Evolutionary conservation across 2,797 vertebrate genomes (phyloP).

Genomic region (Tapirus indicus): DNA sequence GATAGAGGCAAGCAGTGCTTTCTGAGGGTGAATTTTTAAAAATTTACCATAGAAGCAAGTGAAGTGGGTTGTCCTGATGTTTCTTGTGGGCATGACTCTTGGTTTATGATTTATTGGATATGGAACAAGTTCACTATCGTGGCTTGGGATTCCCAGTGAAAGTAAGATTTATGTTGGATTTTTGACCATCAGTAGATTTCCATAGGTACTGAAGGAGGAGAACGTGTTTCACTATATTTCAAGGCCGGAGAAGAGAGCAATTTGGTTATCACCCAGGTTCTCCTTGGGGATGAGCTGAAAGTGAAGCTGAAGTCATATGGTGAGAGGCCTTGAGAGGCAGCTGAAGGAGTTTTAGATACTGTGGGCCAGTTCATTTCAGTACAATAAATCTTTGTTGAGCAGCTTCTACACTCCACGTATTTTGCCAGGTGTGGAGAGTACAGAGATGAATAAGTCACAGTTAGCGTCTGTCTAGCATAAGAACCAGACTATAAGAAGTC

Average conservation of each 20-base stretch:
- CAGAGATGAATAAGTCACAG: neutral
- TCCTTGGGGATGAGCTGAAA: neutral
- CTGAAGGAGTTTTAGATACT: neutral
- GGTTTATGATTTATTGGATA: neutral
- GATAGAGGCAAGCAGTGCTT: neutral
- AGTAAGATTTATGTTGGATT: neutral
- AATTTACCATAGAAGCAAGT: neutral
- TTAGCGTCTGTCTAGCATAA: neutral
- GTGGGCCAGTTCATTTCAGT: neutral
- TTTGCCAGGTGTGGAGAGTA: neutral
- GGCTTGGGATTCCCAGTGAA: neutral
- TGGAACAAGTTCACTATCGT: neutral
- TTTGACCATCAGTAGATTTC: neutral
- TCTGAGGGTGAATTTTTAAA: neutral
- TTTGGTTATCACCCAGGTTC: neutral
- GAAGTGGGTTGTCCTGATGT: neutral
- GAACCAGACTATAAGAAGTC: neutral
- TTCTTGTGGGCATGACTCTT: neutral
- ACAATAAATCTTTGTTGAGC: slow-evolving; percentile 17
- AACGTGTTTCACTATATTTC: neutral
- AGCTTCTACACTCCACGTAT: neutral
- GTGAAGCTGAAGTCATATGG: neutral
- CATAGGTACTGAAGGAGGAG: neutral
- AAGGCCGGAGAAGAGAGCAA: neutral
- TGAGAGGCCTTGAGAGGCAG: neutral